Evolutionary conservation across 2,113 vertebrate genomes (phyloP).

Genomic region (Colistium nudipinnis): DNA sequence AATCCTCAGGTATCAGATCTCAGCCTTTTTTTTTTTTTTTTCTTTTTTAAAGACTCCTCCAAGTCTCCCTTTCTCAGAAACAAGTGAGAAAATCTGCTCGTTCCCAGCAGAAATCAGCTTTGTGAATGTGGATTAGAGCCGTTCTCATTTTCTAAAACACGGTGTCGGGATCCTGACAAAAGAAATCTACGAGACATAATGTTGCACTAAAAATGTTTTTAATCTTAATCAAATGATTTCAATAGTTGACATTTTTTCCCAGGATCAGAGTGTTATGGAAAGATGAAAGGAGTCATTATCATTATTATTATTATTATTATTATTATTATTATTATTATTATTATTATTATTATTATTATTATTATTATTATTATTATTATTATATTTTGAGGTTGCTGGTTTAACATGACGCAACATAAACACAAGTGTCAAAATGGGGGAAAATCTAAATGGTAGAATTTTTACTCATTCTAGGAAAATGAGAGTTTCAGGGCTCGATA

Average conservation of each 20-base stretch:
- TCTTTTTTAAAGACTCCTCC: background rate
- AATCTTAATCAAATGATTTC: no score
- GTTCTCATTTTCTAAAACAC: no score
- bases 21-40: no score
- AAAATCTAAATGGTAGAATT: background rate
- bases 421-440: no score
- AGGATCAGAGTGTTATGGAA: no score
- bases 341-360: background rate
- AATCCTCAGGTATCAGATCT: constrained; percentile 24
- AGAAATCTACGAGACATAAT: no score
- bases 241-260: no score
- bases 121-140: no score
- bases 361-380: background rate
- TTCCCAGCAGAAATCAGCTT: background rate
- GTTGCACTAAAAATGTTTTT: no score
- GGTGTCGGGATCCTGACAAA: background rate
- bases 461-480: constrained; percentile 4
- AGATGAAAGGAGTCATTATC: no score
- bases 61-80: constrained; percentile 13
- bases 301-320: no score
- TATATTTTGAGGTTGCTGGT: background rate
- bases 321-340: no score
- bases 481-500: constrained; percentile 17
- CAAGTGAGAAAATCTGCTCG: constrained; percentile 12
- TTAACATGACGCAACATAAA: background rate